Conservation (phyloP, 2,797 vertebrate species). For the Falco cherrug region DNA sequence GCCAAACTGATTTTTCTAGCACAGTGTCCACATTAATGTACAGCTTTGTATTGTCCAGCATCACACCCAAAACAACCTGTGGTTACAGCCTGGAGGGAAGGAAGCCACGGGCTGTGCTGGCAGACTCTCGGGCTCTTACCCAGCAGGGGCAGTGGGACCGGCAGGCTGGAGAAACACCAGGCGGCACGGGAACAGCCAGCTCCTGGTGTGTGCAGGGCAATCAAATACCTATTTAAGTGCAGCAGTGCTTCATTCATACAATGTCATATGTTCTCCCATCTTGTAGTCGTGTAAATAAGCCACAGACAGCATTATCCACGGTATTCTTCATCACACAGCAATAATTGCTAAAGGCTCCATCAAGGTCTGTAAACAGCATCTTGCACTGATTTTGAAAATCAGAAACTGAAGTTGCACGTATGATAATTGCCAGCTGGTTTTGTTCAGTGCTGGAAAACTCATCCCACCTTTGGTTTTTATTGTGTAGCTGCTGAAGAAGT, state of each 20-base stretch:
- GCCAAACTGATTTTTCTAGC: background rate
- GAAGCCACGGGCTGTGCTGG: background rate
- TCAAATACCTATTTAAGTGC: background rate
- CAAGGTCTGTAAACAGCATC: conserved; percentile 12
- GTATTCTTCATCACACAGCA: background rate
- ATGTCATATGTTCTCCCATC: background rate
- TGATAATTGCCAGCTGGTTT: background rate
- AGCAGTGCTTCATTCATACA: background rate
- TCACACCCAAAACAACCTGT: rapidly evolving
- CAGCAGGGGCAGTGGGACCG: background rate
- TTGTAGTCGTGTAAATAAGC: background rate
- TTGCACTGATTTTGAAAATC: conserved; percentile 29
- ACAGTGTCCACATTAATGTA: rapidly evolving
- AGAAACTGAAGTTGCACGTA: conserved; percentile 13
- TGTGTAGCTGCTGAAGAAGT: background rate
- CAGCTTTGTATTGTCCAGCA: background rate
- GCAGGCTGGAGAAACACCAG: background rate
- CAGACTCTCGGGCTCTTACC: background rate
- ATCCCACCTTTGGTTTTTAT: background rate
- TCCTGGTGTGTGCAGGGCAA: background rate
- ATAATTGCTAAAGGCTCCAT: background rate
- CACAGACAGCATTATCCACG: background rate
- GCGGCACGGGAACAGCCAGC: background rate
- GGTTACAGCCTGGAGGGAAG: background rate
- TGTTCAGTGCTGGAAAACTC: background rate